A percentile compares a stretch with the other conserved stretches of the same genome.
Evolutionary conservation across 2,797 vertebrate species (phyloP).

Genomic region (Salmo trutta): DNA sequence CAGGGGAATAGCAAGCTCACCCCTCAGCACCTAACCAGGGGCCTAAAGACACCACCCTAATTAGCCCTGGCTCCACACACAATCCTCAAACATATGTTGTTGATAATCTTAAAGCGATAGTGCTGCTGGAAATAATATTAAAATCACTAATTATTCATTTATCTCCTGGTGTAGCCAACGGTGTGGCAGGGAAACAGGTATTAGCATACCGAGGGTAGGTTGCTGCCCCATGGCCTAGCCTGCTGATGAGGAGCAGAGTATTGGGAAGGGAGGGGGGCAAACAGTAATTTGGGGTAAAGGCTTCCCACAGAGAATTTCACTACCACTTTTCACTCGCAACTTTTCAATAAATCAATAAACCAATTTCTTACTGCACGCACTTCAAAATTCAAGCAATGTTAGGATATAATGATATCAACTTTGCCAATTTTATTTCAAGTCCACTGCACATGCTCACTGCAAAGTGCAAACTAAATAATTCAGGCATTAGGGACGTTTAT

Average conservation of each 20-base stretch:
- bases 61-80: constrained; percentile 59
- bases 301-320: constrained; percentile 35
- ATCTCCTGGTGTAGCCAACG: constrained; percentile 38
- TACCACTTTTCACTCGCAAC: constrained; percentile 41
- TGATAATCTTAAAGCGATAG: constrained; percentile 49
- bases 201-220: constrained; percentile 44
- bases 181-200: constrained; percentile 31
- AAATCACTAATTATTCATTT: constrained; percentile 61
- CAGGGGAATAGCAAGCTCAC: constrained; percentile 44
- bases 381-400: constrained; percentile 12
- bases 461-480: background rate
- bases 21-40: constrained; percentile 32
- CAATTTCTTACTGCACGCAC: constrained; percentile 31
- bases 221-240: background rate
- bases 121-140: constrained; percentile 53
- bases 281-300: constrained; percentile 8
- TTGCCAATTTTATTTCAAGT: constrained; percentile 16
- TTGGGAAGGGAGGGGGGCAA: background rate
- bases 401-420: constrained; percentile 26
- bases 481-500: background rate
- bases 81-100: constrained; percentile 55
- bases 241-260: background rate
- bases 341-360: constrained; percentile 63
- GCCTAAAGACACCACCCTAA: constrained; percentile 54
- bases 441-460: background rate